Evolutionary conservation across 1,140 invertebrate genomes (phyloP).

Genomic region (Diorhabda sublineata): DNA sequence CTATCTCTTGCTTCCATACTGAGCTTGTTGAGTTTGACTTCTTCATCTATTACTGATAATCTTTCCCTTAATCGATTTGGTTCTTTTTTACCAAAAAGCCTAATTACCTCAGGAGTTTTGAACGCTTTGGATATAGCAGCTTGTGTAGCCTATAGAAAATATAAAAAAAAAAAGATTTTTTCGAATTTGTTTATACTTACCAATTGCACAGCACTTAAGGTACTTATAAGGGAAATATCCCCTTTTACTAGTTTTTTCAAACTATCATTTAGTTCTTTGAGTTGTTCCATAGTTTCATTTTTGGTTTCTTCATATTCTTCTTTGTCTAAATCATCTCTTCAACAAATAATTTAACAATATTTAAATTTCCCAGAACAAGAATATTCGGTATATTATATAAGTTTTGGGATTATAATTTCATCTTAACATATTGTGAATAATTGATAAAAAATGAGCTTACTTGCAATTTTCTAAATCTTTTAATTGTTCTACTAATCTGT

Average conservation of each 20-base stretch:
- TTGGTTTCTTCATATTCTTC: slow-evolving; percentile 70
- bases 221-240: slow-evolving; percentile 66
- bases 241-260: slow-evolving; percentile 64
- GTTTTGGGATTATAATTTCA: too few species aligned
- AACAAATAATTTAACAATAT: slow-evolving; percentile 16
- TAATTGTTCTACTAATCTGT: slow-evolving; percentile 67
- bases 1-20: slow-evolving; percentile 43
- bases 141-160: slow-evolving; percentile 60
- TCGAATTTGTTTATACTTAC: slow-evolving; percentile 34
- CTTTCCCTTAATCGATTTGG: slow-evolving; percentile 63
- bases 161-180: not conserved
- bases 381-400: too few species aligned
- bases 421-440: not conserved
- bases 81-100: slow-evolving; percentile 72
- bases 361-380: too few species aligned
- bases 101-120: slow-evolving; percentile 72
- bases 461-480: slow-evolving; percentile 69
- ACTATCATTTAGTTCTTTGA: slow-evolving; percentile 69
- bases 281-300: slow-evolving; percentile 69
- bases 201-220: slow-evolving; percentile 42
- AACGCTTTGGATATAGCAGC: slow-evolving; percentile 74
- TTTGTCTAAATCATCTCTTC: slow-evolving; percentile 60
- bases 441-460: slow-evolving; percentile 48
- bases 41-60: slow-evolving; percentile 54
- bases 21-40: slow-evolving; percentile 53